A percentile compares a stretch with the other conserved stretches of the same genome.
Conservation (phyloP, 2,888 invertebrate species). For the Euplagia quadripunctaria region DNA sequence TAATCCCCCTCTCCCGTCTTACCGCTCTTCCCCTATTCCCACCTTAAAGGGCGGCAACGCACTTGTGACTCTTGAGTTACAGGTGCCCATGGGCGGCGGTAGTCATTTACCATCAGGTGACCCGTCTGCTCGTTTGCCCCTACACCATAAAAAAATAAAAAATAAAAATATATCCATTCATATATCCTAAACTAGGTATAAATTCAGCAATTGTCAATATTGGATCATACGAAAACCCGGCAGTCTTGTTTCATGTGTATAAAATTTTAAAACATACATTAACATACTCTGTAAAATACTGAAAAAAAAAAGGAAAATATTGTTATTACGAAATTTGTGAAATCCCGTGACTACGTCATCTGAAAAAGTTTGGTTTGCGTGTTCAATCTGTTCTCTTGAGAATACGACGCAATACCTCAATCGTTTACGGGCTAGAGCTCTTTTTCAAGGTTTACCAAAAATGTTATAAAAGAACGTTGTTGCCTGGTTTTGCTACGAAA, state of each 20-base stretch:
- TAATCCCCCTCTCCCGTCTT: too few relatives aligned
- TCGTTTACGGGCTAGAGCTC: background rate
- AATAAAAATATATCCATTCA: too few relatives aligned
- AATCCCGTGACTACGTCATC: background rate
- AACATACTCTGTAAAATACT: background rate
- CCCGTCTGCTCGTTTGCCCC: too few relatives aligned
- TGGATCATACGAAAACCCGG: too few relatives aligned
- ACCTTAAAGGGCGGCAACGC: too few relatives aligned
- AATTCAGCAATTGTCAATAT: too few relatives aligned
- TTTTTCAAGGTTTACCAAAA: background rate
- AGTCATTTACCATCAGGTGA: too few relatives aligned
- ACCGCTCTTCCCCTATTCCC: too few relatives aligned
- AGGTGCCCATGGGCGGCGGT: too few relatives aligned
- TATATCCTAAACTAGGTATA: too few relatives aligned
- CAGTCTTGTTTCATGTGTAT: background rate
- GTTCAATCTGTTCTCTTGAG: conserved; percentile 3
- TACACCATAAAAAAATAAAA: too few relatives aligned
- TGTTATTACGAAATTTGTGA: background rate
- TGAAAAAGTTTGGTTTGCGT: background rate
- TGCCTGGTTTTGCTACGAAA: background rate
- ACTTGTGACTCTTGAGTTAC: too few relatives aligned
- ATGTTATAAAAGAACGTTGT: background rate
- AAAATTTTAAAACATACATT: background rate
- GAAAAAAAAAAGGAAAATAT: background rate
- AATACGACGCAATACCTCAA: background rate